Evolutionary conservation across 2,797 vertebrate species (phyloP).

Genomic region (Garrulus glandarius): DNA sequence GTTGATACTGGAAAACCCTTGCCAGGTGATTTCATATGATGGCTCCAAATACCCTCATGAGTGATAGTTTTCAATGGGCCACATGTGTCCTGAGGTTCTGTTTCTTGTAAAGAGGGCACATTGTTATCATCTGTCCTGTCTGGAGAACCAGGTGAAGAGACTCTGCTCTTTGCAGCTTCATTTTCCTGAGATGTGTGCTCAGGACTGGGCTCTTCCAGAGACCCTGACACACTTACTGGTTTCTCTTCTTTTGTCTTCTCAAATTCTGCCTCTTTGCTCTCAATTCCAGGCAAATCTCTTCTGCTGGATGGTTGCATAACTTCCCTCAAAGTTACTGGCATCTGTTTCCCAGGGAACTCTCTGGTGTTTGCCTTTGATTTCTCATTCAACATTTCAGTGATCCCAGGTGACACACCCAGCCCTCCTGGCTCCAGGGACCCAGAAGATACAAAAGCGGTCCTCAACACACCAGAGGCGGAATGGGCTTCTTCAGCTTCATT

Average conservation of each 20-base stretch:
- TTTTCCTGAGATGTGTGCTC: neutral
- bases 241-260: neutral
- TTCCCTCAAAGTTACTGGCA: neutral
- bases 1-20: neutral
- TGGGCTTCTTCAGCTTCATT: neutral
- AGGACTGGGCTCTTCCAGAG: neutral
- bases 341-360: neutral
- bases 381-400: neutral
- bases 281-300: neutral
- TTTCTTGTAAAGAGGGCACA: neutral
- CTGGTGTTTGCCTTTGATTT: neutral
- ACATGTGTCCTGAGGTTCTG: neutral
- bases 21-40: neutral
- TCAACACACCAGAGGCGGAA: no score
- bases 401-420: neutral
- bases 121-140: neutral
- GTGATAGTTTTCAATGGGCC: neutral
- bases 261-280: neutral
- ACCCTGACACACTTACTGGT: fast-evolving
- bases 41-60: neutral
- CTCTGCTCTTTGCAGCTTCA: neutral
- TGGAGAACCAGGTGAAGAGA: neutral
- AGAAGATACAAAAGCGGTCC: neutral
- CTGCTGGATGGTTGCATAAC: neutral
- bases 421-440: neutral